Conservation (phyloP, 2,797 vertebrate species). For the Mus caroli region DNA sequence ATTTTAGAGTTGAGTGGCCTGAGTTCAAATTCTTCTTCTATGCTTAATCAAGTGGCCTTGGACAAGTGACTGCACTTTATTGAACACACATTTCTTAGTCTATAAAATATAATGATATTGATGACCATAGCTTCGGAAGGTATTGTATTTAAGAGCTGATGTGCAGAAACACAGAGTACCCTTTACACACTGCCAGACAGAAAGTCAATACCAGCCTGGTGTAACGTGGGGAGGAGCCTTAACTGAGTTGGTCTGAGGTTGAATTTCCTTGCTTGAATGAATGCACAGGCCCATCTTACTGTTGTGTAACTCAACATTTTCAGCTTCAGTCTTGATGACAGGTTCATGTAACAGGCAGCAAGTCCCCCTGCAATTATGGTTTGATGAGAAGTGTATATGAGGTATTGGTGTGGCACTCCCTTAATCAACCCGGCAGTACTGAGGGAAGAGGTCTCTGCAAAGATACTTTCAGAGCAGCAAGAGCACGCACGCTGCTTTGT, state of each 20-base stretch:
- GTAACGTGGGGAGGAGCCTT: neutral
- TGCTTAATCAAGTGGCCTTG: neutral
- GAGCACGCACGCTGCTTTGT: slow-evolving; percentile 14
- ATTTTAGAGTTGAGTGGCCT: neutral
- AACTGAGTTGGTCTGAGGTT: slow-evolving; percentile 59
- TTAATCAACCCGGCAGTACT: slow-evolving; percentile 58
- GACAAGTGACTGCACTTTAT: neutral
- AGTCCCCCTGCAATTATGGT: slow-evolving; percentile 70
- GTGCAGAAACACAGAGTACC: neutral
- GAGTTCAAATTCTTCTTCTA: slow-evolving; percentile 34
- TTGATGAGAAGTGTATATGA: slow-evolving; percentile 64
- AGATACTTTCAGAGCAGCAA: slow-evolving; percentile 52
- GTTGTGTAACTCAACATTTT: slow-evolving; percentile 65
- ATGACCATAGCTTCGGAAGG: neutral
- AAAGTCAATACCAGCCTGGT: neutral
- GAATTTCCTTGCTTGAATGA: slow-evolving; percentile 34
- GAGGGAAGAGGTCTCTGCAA: slow-evolving; percentile 46
- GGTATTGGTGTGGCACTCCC: slow-evolving; percentile 50
- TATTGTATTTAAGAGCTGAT: neutral
- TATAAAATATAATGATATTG: neutral
- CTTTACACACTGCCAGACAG: neutral
- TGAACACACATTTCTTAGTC: neutral
- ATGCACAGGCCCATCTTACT: slow-evolving; percentile 34
- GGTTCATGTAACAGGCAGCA: slow-evolving; percentile 46
- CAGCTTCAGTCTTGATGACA: slow-evolving; percentile 73